phyloP scores from a whole-genome alignment of 2,797 vertebrate species.

The Taenioides sp. region DNA sequence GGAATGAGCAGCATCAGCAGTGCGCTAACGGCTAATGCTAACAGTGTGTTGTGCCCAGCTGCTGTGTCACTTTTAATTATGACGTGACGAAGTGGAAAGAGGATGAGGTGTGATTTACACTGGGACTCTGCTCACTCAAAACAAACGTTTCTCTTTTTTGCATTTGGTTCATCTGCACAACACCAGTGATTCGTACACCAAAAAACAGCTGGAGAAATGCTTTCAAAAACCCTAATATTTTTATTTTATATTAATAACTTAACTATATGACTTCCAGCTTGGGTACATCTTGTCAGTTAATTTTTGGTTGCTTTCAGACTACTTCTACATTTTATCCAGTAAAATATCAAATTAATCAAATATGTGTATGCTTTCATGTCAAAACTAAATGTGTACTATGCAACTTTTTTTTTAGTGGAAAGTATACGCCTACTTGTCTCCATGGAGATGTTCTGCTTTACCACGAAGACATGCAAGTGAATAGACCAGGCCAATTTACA shows the following conservation, averaged over 20 bases:
- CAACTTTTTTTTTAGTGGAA: background rate
- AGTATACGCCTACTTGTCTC: too few species aligned
- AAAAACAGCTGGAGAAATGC: background rate
- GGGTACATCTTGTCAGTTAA: background rate
- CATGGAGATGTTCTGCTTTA: background rate
- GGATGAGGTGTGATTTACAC: conserved; percentile 20
- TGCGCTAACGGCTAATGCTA: background rate
- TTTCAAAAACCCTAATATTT: too few species aligned
- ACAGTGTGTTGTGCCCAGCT: conserved; percentile 36
- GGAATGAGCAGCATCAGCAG: background rate
- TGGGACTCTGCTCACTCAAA: background rate
- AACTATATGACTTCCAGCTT: background rate
- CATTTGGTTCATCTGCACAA: background rate
- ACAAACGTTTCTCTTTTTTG: conserved; percentile 2
- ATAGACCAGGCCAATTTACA: too few species aligned
- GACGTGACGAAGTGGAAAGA: conserved; percentile 5
- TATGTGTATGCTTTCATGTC: background rate
- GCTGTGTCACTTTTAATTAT: conserved; percentile 46
- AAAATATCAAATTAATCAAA: background rate
- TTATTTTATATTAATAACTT: too few species aligned
- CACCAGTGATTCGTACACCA: background rate
- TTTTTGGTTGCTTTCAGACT: background rate
- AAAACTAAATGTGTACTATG: background rate
- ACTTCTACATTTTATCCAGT: background rate
- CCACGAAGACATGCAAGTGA: background rate